A percentile compares a stretch with the other conserved stretches of the same genome.
Conservation (phyloP, 1,140 invertebrate genomes). For the Lordiphosa stackelbergi region DNA sequence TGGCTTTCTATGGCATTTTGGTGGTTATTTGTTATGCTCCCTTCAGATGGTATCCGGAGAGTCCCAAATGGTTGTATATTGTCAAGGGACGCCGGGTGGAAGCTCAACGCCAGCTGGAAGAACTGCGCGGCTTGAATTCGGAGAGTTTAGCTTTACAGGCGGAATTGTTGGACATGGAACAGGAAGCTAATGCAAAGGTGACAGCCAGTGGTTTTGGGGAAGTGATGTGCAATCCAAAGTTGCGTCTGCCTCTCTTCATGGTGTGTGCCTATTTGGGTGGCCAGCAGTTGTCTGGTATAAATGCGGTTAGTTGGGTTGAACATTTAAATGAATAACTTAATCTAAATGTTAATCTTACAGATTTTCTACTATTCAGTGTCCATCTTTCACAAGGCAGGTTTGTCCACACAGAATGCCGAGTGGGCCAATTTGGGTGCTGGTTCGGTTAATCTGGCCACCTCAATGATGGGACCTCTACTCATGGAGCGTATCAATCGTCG, state of each 20-base stretch:
- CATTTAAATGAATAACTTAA: too few relatives aligned
- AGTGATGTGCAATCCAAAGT: conserved; percentile 37
- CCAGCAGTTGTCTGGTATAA: conserved; percentile 92
- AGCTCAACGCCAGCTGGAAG: conserved; percentile 78
- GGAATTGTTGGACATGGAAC: conserved; percentile 76
- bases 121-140: conserved; percentile 40
- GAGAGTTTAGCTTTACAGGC: conserved; percentile 62
- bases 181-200: conserved; percentile 55
- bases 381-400: conserved; percentile 82
- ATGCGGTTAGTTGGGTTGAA: conserved; percentile 81
- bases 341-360: conserved; percentile 63
- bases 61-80: conserved; percentile 90
- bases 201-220: conserved; percentile 79
- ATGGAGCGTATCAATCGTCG: conserved; percentile 80
- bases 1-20: conserved; percentile 82
- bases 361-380: conserved; percentile 87
- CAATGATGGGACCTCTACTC: conserved; percentile 80
- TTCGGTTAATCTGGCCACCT: conserved; percentile 82
- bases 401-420: conserved; percentile 79
- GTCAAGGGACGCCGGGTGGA: conserved; percentile 81
- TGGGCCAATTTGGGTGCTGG: conserved; percentile 85
- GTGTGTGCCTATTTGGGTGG: conserved; percentile 86
- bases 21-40: conserved; percentile 80
- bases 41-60: conserved; percentile 85
- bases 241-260: conserved; percentile 82